Evolutionary conservation across 2,888 invertebrate species (phyloP).

Genomic region (Hoplodrina ambigua): DNA sequence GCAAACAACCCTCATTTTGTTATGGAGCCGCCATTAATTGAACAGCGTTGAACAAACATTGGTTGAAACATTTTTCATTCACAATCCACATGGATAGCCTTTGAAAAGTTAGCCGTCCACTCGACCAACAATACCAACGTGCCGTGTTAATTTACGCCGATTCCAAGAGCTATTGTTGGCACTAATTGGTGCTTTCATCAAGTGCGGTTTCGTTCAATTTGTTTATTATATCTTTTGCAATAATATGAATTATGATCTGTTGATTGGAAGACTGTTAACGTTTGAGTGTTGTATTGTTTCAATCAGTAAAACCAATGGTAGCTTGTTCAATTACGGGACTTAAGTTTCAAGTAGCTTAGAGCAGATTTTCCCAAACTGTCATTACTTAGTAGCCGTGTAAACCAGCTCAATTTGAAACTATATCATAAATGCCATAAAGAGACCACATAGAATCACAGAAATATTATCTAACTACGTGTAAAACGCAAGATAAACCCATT

Average conservation of each 20-base stretch:
- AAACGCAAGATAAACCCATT: slow-evolving; percentile 25
- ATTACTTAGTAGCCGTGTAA: background rate
- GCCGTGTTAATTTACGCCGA: slow-evolving; percentile 58
- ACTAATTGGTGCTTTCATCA: slow-evolving; percentile 69
- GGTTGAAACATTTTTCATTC: slow-evolving; percentile 55
- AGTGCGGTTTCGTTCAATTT: slow-evolving; percentile 48
- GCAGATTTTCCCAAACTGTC: too few relatives aligned
- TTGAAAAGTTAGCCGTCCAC: slow-evolving; percentile 60
- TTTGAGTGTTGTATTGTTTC: slow-evolving; percentile 5
- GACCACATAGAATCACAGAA: background rate
- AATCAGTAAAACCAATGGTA: background rate
- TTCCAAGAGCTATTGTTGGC: slow-evolving; percentile 59
- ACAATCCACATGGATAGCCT: slow-evolving; percentile 34
- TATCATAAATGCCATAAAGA: background rate
- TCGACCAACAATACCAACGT: slow-evolving; percentile 54
- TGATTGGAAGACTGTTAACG: slow-evolving; percentile 9
- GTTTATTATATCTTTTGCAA: slow-evolving; percentile 39
- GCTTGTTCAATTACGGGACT: background rate
- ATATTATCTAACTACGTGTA: slow-evolving; percentile 1
- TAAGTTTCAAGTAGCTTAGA: background rate
- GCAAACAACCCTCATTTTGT: slow-evolving; percentile 41
- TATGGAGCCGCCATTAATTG: slow-evolving; percentile 38
- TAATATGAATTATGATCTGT: slow-evolving; percentile 27
- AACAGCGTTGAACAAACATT: slow-evolving; percentile 46
- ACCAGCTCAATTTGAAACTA: background rate